phyloP scores from a whole-genome alignment of 2,888 invertebrate species.

The Stenurella melanura region DNA sequence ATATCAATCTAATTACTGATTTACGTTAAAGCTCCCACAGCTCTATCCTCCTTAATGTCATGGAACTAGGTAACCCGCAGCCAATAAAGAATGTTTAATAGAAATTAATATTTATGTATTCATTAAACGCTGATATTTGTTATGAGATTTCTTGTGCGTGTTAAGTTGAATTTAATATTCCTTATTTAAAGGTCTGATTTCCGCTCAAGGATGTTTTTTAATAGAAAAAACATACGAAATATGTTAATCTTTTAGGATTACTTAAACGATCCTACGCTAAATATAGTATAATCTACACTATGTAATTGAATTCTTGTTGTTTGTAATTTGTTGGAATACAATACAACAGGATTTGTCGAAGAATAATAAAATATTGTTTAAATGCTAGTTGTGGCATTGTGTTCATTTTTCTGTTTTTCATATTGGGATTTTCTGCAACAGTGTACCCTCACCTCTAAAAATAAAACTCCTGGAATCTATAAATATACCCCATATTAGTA shows the following conservation, averaged over 20 bases:
- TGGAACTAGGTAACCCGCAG: slow-evolving; percentile 20
- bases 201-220: slow-evolving; percentile 38
- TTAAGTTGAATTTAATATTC: slow-evolving; percentile 20
- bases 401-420: too few relatives aligned
- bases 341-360: too few relatives aligned
- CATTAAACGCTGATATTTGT: slow-evolving; percentile 21
- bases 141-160: slow-evolving; percentile 32
- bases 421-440: too few relatives aligned
- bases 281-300: not conserved
- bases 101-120: slow-evolving; percentile 38
- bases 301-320: not conserved
- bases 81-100: slow-evolving; percentile 19
- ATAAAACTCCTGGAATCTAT: too few relatives aligned
- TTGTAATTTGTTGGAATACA: too few relatives aligned
- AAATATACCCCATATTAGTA: too few relatives aligned
- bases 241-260: not conserved
- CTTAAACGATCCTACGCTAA: not conserved
- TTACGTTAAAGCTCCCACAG: not conserved
- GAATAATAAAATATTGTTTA: too few relatives aligned
- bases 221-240: slow-evolving; percentile 16
- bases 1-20: not conserved
- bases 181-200: slow-evolving; percentile 28
- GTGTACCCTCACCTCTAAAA: too few relatives aligned
- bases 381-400: too few relatives aligned
- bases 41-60: slow-evolving; percentile 10